Evolutionary conservation across 2,888 invertebrate genomes (phyloP), one percentile per base, ranked within the genome.

Genomic region (Cloeon dipterum): DNA sequence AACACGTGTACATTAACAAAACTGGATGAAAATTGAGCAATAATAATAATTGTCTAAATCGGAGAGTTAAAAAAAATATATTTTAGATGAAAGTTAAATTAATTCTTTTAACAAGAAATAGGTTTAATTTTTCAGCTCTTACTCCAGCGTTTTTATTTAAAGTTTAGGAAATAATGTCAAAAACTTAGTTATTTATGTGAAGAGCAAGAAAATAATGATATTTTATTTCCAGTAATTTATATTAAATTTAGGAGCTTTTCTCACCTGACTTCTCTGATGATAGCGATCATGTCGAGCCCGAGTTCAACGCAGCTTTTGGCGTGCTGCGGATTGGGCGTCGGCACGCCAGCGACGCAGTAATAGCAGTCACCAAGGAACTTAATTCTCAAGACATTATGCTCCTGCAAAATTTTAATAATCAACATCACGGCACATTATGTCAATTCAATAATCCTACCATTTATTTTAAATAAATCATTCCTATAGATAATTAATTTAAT

Each of bases 341-440:
- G 85, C 36, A 89, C 66, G 0, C 91, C 89, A 26, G 82, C 77
- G 3, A 88, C 85, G 49, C 88, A 86, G 53, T 89, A 89, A 53
- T 91, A 91, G 50, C 89, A 91, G 49, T 91, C 91, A 0, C 91
- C 91, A 41, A 91, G 64, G 49, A 91, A 85, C 53, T 91, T 91
- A 37, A 91, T 89, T 37, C 91, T 62, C 37, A 86, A 60, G 0
- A 82, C 81, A 45, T 75, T 71, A 43, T 74, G 65, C 46, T 73
- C 68, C 69, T 74, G 10, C 10, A 21, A 21, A 21, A n/a, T n/a
- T n/a, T n/a, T n/a, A n/a, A n/a, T n/a, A n/a, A n/a, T n/a, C n/a
- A n/a, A n/a, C n/a, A 51, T 41, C 61, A 57, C 21, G 20, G 20
- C 36, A 26, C 36, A 35, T 36, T 20, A n/a, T 16, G 20, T 23